Evolutionary conservation across 2,888 invertebrate genomes (phyloP).

Genomic region (Hipparchia semele): DNA sequence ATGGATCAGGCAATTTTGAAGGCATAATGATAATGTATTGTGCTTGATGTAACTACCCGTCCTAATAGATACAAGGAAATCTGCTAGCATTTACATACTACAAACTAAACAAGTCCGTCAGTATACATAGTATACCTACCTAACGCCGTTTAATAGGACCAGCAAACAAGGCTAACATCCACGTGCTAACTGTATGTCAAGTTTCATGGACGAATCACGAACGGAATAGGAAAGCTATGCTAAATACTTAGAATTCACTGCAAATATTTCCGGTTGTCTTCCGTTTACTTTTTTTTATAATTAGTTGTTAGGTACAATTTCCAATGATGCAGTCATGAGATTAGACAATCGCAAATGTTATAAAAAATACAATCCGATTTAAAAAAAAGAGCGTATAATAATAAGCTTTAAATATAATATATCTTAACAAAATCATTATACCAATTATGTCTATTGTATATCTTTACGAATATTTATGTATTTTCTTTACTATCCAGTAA

Average conservation of each 20-base stretch:
- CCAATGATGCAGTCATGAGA: background rate
- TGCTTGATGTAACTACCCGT: background rate
- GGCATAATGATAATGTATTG: too few species aligned
- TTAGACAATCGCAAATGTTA: background rate
- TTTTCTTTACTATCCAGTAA: too few species aligned
- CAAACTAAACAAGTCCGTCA: constrained; percentile 12
- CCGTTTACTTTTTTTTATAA: constrained; percentile 10
- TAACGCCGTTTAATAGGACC: constrained; percentile 7
- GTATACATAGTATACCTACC: constrained; percentile 1
- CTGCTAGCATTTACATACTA: constrained; percentile 9
- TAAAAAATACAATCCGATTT: background rate
- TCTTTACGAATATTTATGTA: too few species aligned
- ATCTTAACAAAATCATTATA: background rate
- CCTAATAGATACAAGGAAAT: constrained; percentile 4
- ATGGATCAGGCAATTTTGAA: too few species aligned
- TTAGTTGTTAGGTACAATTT: background rate
- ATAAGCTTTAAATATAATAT: background rate
- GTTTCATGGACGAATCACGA: constrained; percentile 23
- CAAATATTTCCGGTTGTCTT: constrained; percentile 8
- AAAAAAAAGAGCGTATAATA: background rate
- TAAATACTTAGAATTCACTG: constrained; percentile 10
- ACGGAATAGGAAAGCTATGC: constrained; percentile 17
- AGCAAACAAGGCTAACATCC: constrained; percentile 37
- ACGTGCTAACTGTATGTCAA: constrained; percentile 38
- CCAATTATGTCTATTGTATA: too few species aligned